Conservation (phyloP, 2,888 invertebrate genomes). For the Amiota minor region DNA sequence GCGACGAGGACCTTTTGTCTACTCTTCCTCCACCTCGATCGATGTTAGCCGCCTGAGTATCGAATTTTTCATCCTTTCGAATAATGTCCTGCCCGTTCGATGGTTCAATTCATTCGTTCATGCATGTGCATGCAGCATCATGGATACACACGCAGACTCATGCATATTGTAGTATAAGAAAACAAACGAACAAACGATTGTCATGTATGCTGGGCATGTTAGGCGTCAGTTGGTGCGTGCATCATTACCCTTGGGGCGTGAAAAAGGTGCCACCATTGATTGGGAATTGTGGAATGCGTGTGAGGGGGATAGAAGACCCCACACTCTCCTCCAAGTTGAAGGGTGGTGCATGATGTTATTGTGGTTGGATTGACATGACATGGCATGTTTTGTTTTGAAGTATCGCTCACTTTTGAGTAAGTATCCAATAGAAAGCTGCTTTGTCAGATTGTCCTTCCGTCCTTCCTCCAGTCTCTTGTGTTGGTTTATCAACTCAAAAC, state of each 20-base stretch:
- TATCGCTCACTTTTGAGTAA: slow-evolving; percentile 11
- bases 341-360: slow-evolving; percentile 28
- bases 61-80: slow-evolving; percentile 19
- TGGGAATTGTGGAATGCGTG: not conserved
- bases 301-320: no score
- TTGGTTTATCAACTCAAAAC: not conserved
- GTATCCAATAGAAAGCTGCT: slow-evolving; percentile 54
- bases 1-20: not conserved
- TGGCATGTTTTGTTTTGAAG: slow-evolving; percentile 24
- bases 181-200: not conserved
- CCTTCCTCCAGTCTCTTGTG: slow-evolving; percentile 45
- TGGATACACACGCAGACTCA: not conserved
- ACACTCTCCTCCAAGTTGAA: no score
- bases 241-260: slow-evolving; percentile 24
- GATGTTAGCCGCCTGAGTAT: not conserved
- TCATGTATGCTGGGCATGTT: slow-evolving; percentile 2
- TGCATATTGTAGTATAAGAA: not conserved
- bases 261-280: not conserved
- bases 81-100: not conserved
- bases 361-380: slow-evolving; percentile 60
- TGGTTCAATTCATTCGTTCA: not conserved
- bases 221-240: slow-evolving; percentile 20
- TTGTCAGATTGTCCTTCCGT: slow-evolving; percentile 52
- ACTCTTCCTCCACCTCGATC: not conserved
- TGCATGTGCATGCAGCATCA: slow-evolving; percentile 17